Conservation (phyloP, 2,113 vertebrate genomes). For the Galbula dea region DNA sequence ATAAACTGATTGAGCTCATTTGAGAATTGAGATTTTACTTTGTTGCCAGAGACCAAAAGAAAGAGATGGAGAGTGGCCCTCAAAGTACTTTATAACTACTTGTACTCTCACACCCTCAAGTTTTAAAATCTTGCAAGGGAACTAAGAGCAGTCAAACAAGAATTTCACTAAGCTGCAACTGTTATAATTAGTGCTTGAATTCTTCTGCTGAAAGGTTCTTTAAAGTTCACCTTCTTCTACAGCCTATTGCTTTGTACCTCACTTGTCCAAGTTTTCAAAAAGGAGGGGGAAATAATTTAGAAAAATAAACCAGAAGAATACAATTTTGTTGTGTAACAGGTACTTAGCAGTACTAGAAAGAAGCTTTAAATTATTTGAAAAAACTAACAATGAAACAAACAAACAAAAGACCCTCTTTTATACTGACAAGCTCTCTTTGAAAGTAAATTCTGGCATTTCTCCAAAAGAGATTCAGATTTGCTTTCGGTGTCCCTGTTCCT, state of each 20-base stretch:
- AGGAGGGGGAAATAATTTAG: not conserved
- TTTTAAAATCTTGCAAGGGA: not conserved
- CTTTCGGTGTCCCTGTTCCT: not conserved
- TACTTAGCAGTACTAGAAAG: not conserved
- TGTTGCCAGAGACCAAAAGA: not conserved
- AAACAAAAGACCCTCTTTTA: not conserved
- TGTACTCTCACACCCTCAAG: fast-evolving
- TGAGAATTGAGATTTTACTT: not conserved
- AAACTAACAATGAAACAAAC: not conserved
- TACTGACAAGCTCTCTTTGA: not conserved
- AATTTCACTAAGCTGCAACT: not conserved
- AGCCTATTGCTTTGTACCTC: not conserved
- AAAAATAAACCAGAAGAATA: not conserved
- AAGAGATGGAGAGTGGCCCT: not conserved
- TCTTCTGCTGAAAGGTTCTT: not conserved
- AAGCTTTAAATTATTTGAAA: not conserved
- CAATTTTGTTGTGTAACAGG: not conserved
- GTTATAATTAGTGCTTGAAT: not conserved
- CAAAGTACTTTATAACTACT: not conserved
- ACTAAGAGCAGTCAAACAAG: not conserved
- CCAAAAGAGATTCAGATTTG: not conserved
- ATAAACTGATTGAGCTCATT: not conserved
- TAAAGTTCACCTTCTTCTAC: not conserved
- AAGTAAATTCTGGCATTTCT: not conserved
- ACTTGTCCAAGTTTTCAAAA: not conserved